Evolutionary conservation across 2,888 invertebrate genomes (phyloP).

Genomic region (Nyleta sp.): DNA sequence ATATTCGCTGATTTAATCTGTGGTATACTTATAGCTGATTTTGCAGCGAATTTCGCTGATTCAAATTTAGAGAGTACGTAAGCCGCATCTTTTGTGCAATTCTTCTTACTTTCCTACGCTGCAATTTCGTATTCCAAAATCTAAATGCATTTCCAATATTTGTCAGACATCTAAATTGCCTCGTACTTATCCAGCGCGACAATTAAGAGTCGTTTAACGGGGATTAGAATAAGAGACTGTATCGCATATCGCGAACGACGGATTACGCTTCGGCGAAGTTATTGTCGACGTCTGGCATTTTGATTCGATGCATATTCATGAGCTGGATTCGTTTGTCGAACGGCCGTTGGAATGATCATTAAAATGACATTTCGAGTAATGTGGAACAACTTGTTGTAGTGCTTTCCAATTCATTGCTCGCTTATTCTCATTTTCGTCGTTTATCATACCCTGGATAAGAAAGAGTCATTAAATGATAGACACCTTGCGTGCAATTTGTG

Average conservation of each 20-base stretch:
- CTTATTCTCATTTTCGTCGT: not conserved
- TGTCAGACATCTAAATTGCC: too few relatives aligned
- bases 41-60: too few relatives aligned
- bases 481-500: constrained; percentile 9
- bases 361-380: not conserved
- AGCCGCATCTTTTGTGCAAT: too few relatives aligned
- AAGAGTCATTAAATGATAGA: not conserved
- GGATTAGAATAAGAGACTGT: constrained; percentile 16
- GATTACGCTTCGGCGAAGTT: constrained; percentile 21
- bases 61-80: too few relatives aligned
- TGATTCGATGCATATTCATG: constrained; percentile 25
- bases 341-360: not conserved
- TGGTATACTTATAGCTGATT: too few relatives aligned
- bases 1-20: too few relatives aligned
- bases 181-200: not conserved
- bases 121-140: too few relatives aligned
- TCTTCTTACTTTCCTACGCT: too few relatives aligned
- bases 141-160: too few relatives aligned
- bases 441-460: not conserved
- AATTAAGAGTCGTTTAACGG: constrained; percentile 17
- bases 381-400: too few relatives aligned
- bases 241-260: constrained; percentile 12
- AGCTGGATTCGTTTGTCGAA: not conserved
- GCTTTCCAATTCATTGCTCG: too few relatives aligned
- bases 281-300: constrained; percentile 23